Evolutionary conservation across 2,113 vertebrate species (phyloP).

Genomic region (Talpa occidentalis): DNA sequence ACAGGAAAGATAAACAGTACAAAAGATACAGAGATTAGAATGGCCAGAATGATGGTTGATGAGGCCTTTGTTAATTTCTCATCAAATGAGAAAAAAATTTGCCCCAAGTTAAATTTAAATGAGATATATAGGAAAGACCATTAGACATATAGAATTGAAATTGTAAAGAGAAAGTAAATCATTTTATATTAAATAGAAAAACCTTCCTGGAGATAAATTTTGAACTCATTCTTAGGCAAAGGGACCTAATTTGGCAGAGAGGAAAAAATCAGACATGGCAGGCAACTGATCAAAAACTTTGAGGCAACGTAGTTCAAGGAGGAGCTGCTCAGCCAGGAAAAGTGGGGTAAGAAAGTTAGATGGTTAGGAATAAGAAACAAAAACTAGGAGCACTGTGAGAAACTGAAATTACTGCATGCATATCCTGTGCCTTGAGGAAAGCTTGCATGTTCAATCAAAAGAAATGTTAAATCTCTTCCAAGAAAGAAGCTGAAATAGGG

Average conservation of each 20-base stretch:
- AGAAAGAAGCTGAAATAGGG: background rate
- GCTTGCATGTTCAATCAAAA: background rate
- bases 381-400: background rate
- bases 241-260: background rate
- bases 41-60: background rate
- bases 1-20: background rate
- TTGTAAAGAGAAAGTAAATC: background rate
- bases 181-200: constrained; percentile 23
- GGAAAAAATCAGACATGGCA: background rate
- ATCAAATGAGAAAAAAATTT: constrained; percentile 6
- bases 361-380: background rate
- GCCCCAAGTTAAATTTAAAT: background rate
- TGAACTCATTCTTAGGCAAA: background rate
- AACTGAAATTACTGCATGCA: background rate
- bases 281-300: background rate
- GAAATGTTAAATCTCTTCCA: background rate
- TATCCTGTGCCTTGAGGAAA: background rate
- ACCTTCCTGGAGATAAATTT: background rate
- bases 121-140: background rate
- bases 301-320: background rate
- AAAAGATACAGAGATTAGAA: background rate
- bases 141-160: background rate
- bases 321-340: background rate
- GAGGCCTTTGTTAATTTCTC: background rate
- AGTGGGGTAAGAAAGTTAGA: background rate